Evolutionary conservation across 2,888 invertebrate genomes (phyloP).

Genomic region (Autographa pulchrina): DNA sequence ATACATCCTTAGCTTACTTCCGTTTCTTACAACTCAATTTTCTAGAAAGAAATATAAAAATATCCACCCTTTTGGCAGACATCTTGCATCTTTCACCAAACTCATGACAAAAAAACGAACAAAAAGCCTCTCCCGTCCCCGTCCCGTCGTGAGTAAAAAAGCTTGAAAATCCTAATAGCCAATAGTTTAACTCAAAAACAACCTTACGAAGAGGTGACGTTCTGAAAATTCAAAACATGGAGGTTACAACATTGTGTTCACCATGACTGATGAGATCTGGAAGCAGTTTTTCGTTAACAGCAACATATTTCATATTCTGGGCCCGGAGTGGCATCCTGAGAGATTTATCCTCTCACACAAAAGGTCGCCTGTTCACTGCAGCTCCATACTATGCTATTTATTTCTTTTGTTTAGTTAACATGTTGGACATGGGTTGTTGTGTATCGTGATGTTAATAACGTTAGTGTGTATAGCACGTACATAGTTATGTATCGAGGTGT

Average conservation of each 20-base stretch:
- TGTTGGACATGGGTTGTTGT: not conserved
- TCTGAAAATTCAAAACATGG: not conserved
- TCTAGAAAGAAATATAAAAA: too few species aligned
- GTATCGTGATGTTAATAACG: not conserved
- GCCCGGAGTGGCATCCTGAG: not conserved
- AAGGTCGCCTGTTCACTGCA: conserved; percentile 1
- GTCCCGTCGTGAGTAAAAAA: too few species aligned
- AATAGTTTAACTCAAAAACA: not conserved
- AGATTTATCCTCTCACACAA: not conserved
- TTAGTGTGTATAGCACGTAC: too few species aligned
- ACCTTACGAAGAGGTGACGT: not conserved
- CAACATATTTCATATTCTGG: not conserved
- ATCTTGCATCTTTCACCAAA: too few species aligned
- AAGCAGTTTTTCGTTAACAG: conserved; percentile 1
- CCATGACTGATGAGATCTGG: not conserved
- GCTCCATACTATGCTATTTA: not conserved
- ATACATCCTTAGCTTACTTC: too few species aligned
- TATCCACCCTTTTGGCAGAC: too few species aligned
- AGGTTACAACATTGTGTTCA: not conserved
- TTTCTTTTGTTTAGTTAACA: not conserved
- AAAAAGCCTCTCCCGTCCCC: too few species aligned
- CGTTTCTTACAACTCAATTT: too few species aligned
- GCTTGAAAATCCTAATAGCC: not conserved
- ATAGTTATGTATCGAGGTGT: too few species aligned
- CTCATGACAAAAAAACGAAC: too few species aligned